phyloP scores from a whole-genome alignment of 2,113 vertebrate genomes.

The Lepus europaeus region DNA sequence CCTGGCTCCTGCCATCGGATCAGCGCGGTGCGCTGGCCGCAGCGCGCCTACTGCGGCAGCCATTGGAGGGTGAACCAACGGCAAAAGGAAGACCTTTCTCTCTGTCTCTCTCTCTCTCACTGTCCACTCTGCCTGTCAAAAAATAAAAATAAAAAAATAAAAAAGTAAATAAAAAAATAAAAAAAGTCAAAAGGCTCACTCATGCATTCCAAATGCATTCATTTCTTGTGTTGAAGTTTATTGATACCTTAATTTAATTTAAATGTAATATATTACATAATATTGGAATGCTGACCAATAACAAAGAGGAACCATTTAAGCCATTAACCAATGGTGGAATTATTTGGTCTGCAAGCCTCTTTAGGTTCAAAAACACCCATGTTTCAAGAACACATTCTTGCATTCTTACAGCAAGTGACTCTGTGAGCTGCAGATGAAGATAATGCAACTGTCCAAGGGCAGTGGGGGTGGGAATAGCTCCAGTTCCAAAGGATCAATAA shows the following conservation, averaged over 20 bases:
- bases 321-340: constrained; percentile 40
- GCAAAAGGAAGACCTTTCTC: no score
- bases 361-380: constrained; percentile 5
- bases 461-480: not conserved
- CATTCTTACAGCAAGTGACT: not conserved
- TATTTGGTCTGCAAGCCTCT: not conserved
- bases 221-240: constrained; percentile 34
- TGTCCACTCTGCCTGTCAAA: no score
- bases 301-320: not conserved
- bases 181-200: not conserved
- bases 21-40: no score
- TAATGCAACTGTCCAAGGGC: not conserved
- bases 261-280: not conserved
- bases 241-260: constrained; percentile 38
- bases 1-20: no score
- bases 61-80: no score
- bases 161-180: no score
- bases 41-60: no score
- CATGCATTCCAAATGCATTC: not conserved
- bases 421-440: not conserved
- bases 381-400: not conserved
- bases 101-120: no score
- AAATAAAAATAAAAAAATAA: no score
- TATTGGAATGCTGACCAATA: not conserved
- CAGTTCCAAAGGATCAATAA: not conserved